A percentile compares a stretch with the other conserved stretches of the same genome.
Conservation (phyloP, 2,113 vertebrate species). For the Centrocercus urophasianus region DNA sequence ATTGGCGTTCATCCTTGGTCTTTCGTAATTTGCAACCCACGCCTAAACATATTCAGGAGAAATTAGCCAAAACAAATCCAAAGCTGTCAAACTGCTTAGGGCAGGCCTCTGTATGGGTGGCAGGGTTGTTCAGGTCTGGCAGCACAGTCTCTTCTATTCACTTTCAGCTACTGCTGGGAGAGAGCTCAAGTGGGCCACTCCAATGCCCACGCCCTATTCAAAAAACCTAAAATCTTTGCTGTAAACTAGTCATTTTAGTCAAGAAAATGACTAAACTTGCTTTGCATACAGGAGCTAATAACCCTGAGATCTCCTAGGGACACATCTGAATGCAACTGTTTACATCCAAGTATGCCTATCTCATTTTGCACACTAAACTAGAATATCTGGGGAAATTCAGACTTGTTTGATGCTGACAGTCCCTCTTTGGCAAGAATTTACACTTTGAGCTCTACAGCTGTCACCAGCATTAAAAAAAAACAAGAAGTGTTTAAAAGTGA, state of each 20-base stretch:
- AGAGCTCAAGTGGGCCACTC: background rate
- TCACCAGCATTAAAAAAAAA: background rate
- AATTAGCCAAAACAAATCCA: background rate
- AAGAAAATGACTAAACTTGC: background rate
- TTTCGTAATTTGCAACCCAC: conserved; percentile 93
- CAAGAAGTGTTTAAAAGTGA: background rate
- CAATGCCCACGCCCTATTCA: background rate
- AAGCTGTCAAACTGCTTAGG: background rate
- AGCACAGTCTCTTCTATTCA: background rate
- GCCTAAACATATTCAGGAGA: conserved; percentile 76
- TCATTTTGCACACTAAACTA: background rate
- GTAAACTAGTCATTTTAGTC: background rate
- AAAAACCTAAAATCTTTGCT: background rate
- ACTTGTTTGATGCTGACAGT: background rate
- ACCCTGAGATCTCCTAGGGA: background rate
- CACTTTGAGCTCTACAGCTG: background rate
- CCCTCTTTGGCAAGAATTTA: background rate
- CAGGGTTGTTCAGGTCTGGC: background rate
- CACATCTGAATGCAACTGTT: background rate
- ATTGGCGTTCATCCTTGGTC: conserved; percentile 87
- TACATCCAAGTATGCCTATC: background rate
- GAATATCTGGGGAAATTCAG: background rate
- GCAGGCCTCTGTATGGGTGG: background rate
- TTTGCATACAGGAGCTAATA: background rate
- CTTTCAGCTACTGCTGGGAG: background rate